A percentile compares a stretch with the other conserved stretches of the same genome.
These are phyloP conservation scores for Hydrozoanthus gracilis DNA, from an alignment of 92 coral and sea anemone species.

Conservation along the genomic window DNA sequence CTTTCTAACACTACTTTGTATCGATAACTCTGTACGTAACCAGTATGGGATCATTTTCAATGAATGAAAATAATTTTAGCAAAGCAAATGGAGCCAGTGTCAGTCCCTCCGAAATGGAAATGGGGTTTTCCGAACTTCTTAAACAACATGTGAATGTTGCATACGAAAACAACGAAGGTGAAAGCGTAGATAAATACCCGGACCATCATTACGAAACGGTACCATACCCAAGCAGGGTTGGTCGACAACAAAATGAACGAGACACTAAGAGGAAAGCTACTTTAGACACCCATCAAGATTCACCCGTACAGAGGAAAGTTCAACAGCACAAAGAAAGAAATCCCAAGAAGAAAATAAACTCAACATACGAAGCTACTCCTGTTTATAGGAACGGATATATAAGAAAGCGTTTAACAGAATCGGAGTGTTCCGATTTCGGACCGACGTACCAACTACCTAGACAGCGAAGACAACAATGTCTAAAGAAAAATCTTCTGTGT, in stretches of 20 bases:
- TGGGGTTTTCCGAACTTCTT: not conserved
- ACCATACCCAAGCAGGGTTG: not conserved
- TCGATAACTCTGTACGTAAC: too few species aligned
- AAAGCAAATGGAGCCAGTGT: too few species aligned
- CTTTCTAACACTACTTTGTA: too few species aligned
- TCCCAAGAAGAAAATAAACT: conserved; percentile 17
- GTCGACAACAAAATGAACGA: not conserved
- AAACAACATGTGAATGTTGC: conserved; percentile 22
- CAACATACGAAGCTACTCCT: not conserved
- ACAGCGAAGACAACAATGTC: not conserved
- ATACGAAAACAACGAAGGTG: not conserved
- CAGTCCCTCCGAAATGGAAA: not conserved
- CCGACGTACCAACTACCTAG: not conserved
- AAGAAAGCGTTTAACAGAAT: conserved; percentile 19
- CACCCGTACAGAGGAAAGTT: conserved; percentile 8
- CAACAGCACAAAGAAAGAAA: conserved; percentile 15
- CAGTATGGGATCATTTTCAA: too few species aligned
- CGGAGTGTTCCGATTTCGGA: conserved; percentile 29
- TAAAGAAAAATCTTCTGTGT: not conserved
- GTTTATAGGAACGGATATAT: not conserved
- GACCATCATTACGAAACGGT: conserved; percentile 29
- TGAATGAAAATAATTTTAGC: too few species aligned
- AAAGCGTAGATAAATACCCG: conserved; percentile 5
- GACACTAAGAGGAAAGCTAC: not conserved
- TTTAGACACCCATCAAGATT: not conserved